Base-by-base conservation (phyloP, 2,888 invertebrate species). In the Periphyllus acericola region DNA sequence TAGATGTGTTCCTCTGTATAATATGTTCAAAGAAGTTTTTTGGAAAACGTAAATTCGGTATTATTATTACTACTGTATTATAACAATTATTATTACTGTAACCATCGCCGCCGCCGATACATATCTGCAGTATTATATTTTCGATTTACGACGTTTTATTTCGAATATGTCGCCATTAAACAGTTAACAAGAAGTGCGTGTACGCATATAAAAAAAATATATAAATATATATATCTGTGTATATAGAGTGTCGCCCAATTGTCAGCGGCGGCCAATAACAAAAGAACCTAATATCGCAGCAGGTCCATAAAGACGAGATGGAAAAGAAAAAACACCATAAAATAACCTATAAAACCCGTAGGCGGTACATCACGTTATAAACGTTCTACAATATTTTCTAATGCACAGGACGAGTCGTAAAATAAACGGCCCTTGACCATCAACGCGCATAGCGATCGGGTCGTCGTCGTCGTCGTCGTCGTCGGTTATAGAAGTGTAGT, bases 341-440 rank as follows among this genome's bases (percentile, higher is more conserved):
- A 84, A 66, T 46, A 25, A 40, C 40, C 52, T 75, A 76, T 84
- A 84, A 84, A 84, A 84, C 60, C 60, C 34, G 66, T 36, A 21
- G 84, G 40, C 68, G n/a, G 72, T 66, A 60, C 60, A 46, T 46
- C 6, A 36, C 6, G 3, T 5, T 46, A 68, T 71, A 84, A 52
- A 76, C 76, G 40, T 40, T 11, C 84, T 66, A 60, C 60, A 21
- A 76, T 66, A 32, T 66, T 66, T 84, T 76, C 75, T 76, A 75
- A 74, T 83, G 60, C 66, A 21, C 84, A 40, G 75, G 40, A 84
- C 40, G 32, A 76, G 66, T 84, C 84, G 76, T 84, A 84, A 84
- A 83, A 84, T 46, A 76, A 66, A 84, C 32, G 29, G 60, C 60
- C 34, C 17, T 46, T 11, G 11, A 46, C 66, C 36, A 80, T 71